Evolutionary conservation across 2,797 vertebrate genomes (phyloP).

Genomic region (Pterois miles): DNA sequence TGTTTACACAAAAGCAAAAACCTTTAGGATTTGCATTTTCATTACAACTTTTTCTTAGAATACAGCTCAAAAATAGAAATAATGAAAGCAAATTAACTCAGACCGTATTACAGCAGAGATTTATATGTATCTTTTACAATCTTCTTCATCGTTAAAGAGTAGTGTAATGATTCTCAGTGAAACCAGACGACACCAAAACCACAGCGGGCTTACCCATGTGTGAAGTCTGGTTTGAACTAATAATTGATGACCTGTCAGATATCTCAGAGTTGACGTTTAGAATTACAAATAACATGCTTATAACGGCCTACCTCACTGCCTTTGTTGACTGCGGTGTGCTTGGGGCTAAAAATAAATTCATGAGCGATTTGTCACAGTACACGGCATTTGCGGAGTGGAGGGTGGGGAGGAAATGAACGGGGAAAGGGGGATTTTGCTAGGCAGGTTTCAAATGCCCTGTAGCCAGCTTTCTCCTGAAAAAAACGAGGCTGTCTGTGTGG

Average conservation of each 20-base stretch:
- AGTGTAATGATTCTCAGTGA: constrained; percentile 15
- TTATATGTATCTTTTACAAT: not conserved
- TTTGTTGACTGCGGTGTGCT: not conserved
- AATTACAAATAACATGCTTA: not conserved
- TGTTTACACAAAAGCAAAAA: constrained; percentile 3
- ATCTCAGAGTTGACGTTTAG: not conserved
- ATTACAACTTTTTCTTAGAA: not conserved
- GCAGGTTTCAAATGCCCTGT: constrained; percentile 21
- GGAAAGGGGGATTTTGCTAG: constrained; percentile 55
- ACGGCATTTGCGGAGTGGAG: constrained; percentile 57
- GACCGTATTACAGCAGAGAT: not conserved
- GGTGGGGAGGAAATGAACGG: constrained; percentile 83
- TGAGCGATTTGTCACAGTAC: constrained; percentile 58
- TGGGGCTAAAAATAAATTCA: constrained; percentile 69
- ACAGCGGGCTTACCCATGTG: not conserved
- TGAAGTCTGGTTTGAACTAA: constrained; percentile 37
- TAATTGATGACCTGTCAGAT: constrained; percentile 16
- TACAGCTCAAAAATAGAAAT: not conserved
- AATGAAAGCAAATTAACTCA: not conserved
- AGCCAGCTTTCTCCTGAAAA: constrained; percentile 44
- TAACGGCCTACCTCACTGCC: not conserved
- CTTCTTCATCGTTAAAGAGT: constrained; percentile 6
- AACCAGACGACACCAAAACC: constrained; percentile 24
- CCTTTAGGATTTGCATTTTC: not conserved
- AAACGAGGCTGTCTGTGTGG: constrained; percentile 25